phyloP scores from a whole-genome alignment of 2,888 invertebrate genomes.

The Epirrita christyi region DNA sequence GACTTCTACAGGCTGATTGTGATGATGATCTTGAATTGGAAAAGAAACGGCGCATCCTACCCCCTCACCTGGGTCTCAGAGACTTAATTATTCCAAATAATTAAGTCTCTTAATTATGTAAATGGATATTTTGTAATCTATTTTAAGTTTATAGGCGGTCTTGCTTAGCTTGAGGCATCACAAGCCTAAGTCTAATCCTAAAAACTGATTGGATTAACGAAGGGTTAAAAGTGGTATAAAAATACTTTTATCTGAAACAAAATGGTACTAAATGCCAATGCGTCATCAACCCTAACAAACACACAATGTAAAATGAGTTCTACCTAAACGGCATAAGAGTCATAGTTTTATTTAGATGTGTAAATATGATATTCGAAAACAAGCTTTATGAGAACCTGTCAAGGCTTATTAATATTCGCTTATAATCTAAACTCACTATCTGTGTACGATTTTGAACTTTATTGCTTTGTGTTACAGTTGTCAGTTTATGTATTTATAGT shows the following conservation, averaged over 20 bases:
- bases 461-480: conserved; percentile 13
- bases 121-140: no score
- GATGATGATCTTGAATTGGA: no score
- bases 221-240: no score
- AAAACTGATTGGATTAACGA: conserved; percentile 20
- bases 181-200: neutral
- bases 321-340: conserved; percentile 9
- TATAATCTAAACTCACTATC: no score
- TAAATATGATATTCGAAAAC: conserved; percentile 11
- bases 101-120: no score
- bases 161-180: no score
- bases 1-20: no score
- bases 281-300: conserved; percentile 12
- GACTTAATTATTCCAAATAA: no score
- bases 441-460: conserved; percentile 4
- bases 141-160: no score
- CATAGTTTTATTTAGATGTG: neutral
- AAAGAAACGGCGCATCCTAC: no score
- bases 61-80: no score
- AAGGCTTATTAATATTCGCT: conserved; percentile 6
- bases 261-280: conserved; percentile 12
- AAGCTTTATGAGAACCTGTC: conserved; percentile 17
- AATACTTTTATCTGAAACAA: conserved; percentile 22
- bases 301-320: conserved; percentile 10
- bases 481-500: neutral